Base-by-base conservation (phyloP, 2,888 invertebrate species). In the Drosophila kanekoi region DNA sequence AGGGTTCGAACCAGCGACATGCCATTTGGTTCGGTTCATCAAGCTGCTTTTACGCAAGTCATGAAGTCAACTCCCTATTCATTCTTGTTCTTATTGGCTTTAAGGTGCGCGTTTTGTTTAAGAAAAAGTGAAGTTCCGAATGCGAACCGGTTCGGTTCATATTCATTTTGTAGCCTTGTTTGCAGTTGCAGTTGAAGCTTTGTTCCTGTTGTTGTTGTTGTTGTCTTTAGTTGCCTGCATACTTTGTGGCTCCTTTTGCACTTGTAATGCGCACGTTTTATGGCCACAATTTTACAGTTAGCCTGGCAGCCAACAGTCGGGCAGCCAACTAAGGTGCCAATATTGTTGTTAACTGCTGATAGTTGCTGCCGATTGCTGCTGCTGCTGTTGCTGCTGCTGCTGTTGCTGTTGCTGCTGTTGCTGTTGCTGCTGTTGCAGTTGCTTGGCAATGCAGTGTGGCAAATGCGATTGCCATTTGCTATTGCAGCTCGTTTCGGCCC, bases 261-360 rank as follows among this genome's bases (percentile, higher is more conserved):
- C 61, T 61, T 63, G 72, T 72, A 83, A 64, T 81, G 87, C 79
- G 63, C 87, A 87, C 83, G 83, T 83, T 87, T 83, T 87, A 87
- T 87, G 79, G 79, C 79, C 78, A 83, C 83, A 84, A 83, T 83
- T 83, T 87, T 75, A 83, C 87, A 87, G 85, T 77, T 81, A 87
- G 81, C 77, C 81, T 74, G 73, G 63, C 85, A 72, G 74, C 58
- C 48, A 45, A 47, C 61, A 56, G 57, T 16, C 75, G 63, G 47
- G 35, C 56, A 56, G 56, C 38, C 72, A 64, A 59, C 69, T 51
- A 87, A 89, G 87, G 89, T 85, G 85, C 89, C 85, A 85, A 85
- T 89, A 89, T 87, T 89, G 89, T 84, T 87, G 89, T 89, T 84
- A 89, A 85, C 87, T 86, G 81, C 88, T 85, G 82, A 82, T 88